Conservation (phyloP, 30 jellyfish, hydroid and myxozoan genomes). For the Turritopsis rubra region DNA sequence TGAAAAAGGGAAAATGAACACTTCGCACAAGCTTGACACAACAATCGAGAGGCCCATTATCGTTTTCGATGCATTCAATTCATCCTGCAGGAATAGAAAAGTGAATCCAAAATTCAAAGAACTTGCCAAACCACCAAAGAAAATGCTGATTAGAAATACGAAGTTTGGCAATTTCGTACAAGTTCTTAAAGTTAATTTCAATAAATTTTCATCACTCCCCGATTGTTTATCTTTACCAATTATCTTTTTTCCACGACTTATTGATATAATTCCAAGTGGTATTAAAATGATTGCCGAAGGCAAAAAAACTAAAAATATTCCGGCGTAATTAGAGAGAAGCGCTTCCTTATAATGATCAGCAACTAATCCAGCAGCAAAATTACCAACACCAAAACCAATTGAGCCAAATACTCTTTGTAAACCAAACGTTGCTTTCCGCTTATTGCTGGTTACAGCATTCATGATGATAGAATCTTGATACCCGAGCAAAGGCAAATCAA, state of each 20-base stretch:
- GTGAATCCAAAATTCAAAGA: conserved; percentile 51
- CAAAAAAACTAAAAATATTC: background rate
- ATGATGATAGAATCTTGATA: background rate
- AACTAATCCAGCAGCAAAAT: background rate
- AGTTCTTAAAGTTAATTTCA: conserved; percentile 12
- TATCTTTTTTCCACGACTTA: background rate
- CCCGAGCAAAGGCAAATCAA: background rate
- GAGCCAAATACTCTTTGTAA: conserved; percentile 16
- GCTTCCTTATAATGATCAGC: background rate
- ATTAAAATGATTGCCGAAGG: background rate
- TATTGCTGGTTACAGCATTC: background rate
- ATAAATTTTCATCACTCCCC: background rate
- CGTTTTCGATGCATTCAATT: conserved; percentile 35
- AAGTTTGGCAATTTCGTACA: conserved; percentile 39
- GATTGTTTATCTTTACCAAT: background rate
- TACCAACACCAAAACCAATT: background rate
- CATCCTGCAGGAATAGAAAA: conserved; percentile 35
- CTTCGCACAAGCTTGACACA: conserved; percentile 64
- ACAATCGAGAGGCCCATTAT: conserved; percentile 60
- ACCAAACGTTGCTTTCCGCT: conserved; percentile 5
- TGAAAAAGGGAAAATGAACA: conserved; percentile 56
- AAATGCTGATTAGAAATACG: conserved; percentile 43
- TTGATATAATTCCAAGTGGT: background rate
- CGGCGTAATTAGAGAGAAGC: background rate
- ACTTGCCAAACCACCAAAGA: conserved; percentile 52